A percentile compares a stretch with the other conserved stretches of the same genome.
These are phyloP conservation scores for Drosophila paracracens DNA, from an alignment of 2,888 invertebrate species.

Conservation along the genomic window DNA sequence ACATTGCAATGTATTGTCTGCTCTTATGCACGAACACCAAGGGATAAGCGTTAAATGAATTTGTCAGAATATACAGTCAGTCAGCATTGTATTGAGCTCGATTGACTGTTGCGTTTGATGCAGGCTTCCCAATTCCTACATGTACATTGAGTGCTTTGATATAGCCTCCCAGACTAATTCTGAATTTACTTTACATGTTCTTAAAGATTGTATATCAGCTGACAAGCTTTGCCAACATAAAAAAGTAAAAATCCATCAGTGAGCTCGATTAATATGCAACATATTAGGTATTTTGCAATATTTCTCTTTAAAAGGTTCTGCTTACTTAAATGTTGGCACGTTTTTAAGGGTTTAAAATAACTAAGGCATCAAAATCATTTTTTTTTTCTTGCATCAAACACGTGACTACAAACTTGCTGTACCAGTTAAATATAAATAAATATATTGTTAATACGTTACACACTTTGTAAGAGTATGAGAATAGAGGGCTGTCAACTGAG, in stretches of 20 bases:
- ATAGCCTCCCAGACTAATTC: neutral
- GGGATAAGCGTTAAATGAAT: slow-evolving; percentile 39
- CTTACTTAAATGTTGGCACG: neutral
- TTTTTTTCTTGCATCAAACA: neutral
- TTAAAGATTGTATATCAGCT: no score
- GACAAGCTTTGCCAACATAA: neutral
- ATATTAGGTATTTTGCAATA: neutral
- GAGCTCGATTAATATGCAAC: neutral
- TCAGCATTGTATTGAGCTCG: slow-evolving; percentile 13
- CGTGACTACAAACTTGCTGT: neutral
- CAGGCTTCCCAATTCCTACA: slow-evolving; percentile 4
- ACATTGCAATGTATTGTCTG: slow-evolving; percentile 11
- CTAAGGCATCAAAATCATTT: neutral
- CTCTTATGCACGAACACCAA: slow-evolving; percentile 25
- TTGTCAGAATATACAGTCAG: slow-evolving; percentile 31
- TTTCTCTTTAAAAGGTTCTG: neutral
- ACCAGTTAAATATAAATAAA: neutral
- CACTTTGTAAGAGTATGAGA: neutral
- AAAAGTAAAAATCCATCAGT: neutral
- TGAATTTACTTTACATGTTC: neutral
- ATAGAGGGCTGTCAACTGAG: neutral
- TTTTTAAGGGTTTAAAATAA: neutral
- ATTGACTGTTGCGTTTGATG: slow-evolving; percentile 3
- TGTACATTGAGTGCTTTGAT: slow-evolving; percentile 1
- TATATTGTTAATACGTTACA: neutral